Percentiles rank a stretch among this genome's conserved stretches.
These are phyloP conservation scores for Numida meleagris DNA, from an alignment of 2,113 vertebrate genomes.

Conservation along the genomic window DNA sequence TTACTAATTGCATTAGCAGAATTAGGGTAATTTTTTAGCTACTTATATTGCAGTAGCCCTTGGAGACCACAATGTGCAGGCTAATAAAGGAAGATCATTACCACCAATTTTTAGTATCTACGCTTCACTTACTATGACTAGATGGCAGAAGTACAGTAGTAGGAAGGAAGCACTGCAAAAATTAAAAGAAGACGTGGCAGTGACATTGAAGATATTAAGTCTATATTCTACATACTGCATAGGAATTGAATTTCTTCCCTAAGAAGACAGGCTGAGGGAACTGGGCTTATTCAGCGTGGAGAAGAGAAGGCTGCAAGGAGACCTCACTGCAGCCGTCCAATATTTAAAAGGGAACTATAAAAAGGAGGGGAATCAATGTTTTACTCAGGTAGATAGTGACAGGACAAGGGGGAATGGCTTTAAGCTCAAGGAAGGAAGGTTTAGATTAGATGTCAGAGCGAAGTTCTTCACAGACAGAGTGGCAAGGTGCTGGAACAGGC, in stretches of 20 bases:
- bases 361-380: no score
- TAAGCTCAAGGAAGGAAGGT: no score
- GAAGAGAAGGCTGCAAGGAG: no score
- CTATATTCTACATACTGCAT: background rate
- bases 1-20: background rate
- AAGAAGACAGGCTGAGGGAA: no score
- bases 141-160: background rate
- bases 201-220: accelerated
- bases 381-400: no score
- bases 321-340: no score
- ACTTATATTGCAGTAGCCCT: background rate
- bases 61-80: background rate
- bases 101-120: background rate
- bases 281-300: no score
- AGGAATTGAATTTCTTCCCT: background rate
- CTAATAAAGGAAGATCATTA: background rate
- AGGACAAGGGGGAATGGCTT: no score
- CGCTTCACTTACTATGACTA: background rate
- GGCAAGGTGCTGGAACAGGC: no score
- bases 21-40: background rate
- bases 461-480: no score
- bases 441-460: no score
- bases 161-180: background rate
- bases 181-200: background rate
- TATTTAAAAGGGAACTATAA: no score